Percentiles rank a stretch among this genome's conserved stretches.
Evolutionary conservation across 1,140 invertebrate species (phyloP).

Genomic region (Ganaspis sp.): DNA sequence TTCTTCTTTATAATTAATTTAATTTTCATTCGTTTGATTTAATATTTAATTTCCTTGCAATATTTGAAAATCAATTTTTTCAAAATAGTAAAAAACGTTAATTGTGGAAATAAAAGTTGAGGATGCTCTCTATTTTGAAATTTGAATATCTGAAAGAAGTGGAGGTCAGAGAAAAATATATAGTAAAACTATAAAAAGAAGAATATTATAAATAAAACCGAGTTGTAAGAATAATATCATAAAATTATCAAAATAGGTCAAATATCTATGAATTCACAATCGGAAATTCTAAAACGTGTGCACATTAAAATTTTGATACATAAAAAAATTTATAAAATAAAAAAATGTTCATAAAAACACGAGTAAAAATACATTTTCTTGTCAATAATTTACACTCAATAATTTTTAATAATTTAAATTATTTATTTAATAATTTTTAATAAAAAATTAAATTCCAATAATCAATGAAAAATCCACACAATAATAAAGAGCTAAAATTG

Average conservation of each 20-base stretch:
- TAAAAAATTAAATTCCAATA: too few species aligned
- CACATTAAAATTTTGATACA: not conserved
- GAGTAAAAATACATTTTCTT: too few species aligned
- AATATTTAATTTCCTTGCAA: too few species aligned
- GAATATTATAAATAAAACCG: not conserved
- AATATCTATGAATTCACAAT: not conserved
- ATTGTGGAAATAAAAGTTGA: not conserved
- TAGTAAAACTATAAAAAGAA: not conserved
- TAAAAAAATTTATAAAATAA: not conserved
- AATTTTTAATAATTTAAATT: too few species aligned
- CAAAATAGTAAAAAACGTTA: too few species aligned
- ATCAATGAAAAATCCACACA: too few species aligned
- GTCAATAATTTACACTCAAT: too few species aligned
- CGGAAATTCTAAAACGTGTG: not conserved
- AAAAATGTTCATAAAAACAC: not conserved
- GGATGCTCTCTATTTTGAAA: not conserved
- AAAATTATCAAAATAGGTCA: not conserved
- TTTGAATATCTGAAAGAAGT: not conserved
- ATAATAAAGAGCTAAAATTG: too few species aligned
- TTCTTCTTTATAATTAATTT: too few species aligned
- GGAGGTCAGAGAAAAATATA: not conserved
- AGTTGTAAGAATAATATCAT: not conserved
- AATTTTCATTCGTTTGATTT: too few species aligned
- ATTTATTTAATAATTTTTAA: too few species aligned
- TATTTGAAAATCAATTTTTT: too few species aligned